A percentile compares a stretch with the other conserved stretches of the same genome.
These are phyloP conservation scores for Oedothorax gibbosus DNA, from an alignment of 1,140 invertebrate species.

Conservation along the genomic window DNA sequence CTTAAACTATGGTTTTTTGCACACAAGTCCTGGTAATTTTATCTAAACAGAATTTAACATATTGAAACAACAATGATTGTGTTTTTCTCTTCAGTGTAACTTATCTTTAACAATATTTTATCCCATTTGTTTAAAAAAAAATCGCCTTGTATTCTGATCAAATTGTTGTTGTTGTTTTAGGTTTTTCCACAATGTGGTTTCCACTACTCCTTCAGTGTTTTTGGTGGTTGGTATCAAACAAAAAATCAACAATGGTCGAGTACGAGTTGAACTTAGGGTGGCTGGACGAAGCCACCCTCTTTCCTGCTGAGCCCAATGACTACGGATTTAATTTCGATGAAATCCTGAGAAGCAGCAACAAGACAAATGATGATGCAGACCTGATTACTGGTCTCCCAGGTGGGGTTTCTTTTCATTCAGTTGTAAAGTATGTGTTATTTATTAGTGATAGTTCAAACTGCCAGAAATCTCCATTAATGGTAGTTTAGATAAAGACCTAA, in stretches of 20 bases:
- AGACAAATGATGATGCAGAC: slow-evolving; percentile 28
- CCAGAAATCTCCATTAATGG: too few species aligned
- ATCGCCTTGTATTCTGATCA: neutral
- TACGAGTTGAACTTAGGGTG: slow-evolving; percentile 3
- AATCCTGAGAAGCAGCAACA: neutral
- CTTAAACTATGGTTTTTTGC: too few species aligned
- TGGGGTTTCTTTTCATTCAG: neutral
- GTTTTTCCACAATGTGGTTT: slow-evolving; percentile 52
- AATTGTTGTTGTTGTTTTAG: slow-evolving; percentile 4
- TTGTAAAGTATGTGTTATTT: too few species aligned
- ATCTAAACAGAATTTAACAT: too few species aligned
- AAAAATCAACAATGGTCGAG: slow-evolving; percentile 30
- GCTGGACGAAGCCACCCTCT: slow-evolving; percentile 50
- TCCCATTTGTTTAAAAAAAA: neutral
- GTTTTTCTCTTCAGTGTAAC: neutral
- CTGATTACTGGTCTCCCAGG: neutral
- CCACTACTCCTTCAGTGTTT: neutral
- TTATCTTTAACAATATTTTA: neutral
- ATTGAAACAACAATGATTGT: neutral
- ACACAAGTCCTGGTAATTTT: too few species aligned
- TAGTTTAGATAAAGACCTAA: too few species aligned
- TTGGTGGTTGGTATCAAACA: slow-evolving; percentile 49
- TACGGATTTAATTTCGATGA: slow-evolving; percentile 32
- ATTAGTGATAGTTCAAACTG: too few species aligned
- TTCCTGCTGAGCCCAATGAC: slow-evolving; percentile 32